Evolutionary conservation across 1,140 invertebrate species (phyloP), one percentile per base, ranked within the genome.

Genomic region (Heliconius himera): DNA sequence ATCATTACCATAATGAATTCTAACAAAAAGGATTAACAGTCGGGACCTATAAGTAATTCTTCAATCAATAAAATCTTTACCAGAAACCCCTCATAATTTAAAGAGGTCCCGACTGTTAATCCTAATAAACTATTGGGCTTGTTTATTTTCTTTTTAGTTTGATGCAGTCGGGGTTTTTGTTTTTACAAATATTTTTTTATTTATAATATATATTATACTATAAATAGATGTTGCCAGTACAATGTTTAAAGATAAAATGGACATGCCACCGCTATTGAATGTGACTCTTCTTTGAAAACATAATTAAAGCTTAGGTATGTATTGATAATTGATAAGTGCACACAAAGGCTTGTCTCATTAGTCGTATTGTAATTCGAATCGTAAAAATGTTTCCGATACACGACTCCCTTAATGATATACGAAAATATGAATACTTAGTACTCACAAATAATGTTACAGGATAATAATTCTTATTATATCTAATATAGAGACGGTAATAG

Each of bases 401-500:
- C 11, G 60, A 66, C 60, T 4, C 26, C 26, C 1, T 66, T 66
- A 66, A 66, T 66, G 60, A 66, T 26, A 66, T 66, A 29, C 22
- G 11, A 66, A 66, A 66, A 66, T 29, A 66, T 29, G 60, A 29
- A 66, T 6, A 66, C 3, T 66, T 26, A 66, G 3, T 29, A 66
- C 26, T 16, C 29, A n/a, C 29, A 66, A 36, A 41, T 41, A 66
- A n/a, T 9, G 5, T 41, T 11, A 22, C 38, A 20, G 46, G 20
- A 77, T 51, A 71, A 72, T 77, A 51, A 13, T 33, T 66, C 70
- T 71, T 71, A 46, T 11, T 11, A 70, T 18, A 33, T 66, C 26
- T 22, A 54, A 26, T 9, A 46, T 77, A 77, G 9, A 38, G 36
- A 22, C 29, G 54, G 41, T 33, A 72, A 72, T 77, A 16, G 70